These are phyloP conservation scores for Rhabdomys dilectus DNA, from an alignment of 2,113 vertebrate species.

Conservation along the genomic window DNA sequence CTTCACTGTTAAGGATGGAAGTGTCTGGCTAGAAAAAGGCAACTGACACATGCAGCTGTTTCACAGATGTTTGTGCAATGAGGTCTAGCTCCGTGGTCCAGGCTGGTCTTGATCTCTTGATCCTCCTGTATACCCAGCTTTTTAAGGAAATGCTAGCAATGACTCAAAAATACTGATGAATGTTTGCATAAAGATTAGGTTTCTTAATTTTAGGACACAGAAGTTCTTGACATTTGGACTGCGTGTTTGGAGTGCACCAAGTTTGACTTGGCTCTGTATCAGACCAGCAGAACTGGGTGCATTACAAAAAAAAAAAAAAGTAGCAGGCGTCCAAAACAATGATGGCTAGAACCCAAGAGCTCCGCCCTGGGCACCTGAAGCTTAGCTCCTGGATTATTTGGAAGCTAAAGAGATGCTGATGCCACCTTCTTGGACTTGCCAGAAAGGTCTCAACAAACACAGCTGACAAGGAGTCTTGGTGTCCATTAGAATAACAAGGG, in stretches of 20 bases:
- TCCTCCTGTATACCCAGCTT: not conserved
- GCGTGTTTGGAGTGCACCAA: slow-evolving; percentile 39
- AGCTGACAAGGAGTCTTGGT: not conserved
- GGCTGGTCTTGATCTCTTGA: not conserved
- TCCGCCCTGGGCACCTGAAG: not conserved
- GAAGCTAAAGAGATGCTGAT: not conserved
- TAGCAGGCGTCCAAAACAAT: not conserved
- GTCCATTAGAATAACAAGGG: not conserved
- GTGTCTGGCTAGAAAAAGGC: slow-evolving; percentile 11
- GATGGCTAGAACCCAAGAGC: not conserved
- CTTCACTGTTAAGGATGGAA: slow-evolving; percentile 37
- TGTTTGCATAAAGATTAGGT: slow-evolving; percentile 68
- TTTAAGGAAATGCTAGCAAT: slow-evolving; percentile 46
- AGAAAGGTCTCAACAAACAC: not conserved
- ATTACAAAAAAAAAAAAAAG: not conserved
- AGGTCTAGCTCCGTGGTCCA: not conserved
- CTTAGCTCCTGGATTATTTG: not conserved
- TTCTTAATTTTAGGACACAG: slow-evolving; percentile 61
- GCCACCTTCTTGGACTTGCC: slow-evolving; percentile 56
- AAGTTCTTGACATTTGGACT: slow-evolving; percentile 58
- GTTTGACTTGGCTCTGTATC: slow-evolving; percentile 61
- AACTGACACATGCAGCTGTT: slow-evolving; percentile 16
- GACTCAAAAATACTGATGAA: slow-evolving; percentile 53
- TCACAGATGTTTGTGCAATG: not conserved
- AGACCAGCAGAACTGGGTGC: not conserved